Percentiles rank a stretch among this genome's conserved stretches.
These are phyloP conservation scores for Actenoides hombroni DNA, from an alignment of 2,113 vertebrate genomes.

Conservation along the genomic window DNA sequence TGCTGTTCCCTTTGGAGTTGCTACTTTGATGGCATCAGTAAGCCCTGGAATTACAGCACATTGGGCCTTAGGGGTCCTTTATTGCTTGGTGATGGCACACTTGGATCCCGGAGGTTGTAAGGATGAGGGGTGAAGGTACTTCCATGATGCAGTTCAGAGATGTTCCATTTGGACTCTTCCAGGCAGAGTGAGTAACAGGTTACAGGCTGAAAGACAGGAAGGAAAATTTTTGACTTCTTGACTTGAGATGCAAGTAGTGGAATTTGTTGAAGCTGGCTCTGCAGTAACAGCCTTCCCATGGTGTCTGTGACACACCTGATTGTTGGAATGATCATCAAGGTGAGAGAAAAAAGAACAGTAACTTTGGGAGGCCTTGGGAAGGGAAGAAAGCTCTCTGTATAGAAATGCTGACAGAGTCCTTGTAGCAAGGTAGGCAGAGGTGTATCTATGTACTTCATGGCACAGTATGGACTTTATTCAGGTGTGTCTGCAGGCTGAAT, in stretches of 20 bases:
- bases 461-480: background rate
- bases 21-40: background rate
- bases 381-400: background rate
- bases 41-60: background rate
- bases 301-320: background rate
- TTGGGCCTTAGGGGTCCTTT: background rate
- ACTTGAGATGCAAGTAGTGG: background rate
- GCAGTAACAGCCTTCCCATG: background rate
- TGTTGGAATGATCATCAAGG: background rate
- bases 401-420: background rate
- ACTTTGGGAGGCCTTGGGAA: background rate
- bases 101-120: background rate
- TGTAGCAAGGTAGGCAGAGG: background rate
- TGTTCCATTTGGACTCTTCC: background rate
- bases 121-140: background rate
- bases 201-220: background rate
- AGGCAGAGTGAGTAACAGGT: background rate
- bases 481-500: background rate
- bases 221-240: background rate
- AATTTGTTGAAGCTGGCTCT: background rate
- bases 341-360: background rate
- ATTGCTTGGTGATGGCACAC: background rate
- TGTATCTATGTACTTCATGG: background rate
- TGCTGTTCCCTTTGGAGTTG: background rate
- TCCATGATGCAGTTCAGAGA: background rate